Percentiles rank a stretch among this genome's conserved stretches.
These are phyloP conservation scores for Siniperca knerii DNA, from an alignment of 2,113 vertebrate species.

Conservation along the genomic window DNA sequence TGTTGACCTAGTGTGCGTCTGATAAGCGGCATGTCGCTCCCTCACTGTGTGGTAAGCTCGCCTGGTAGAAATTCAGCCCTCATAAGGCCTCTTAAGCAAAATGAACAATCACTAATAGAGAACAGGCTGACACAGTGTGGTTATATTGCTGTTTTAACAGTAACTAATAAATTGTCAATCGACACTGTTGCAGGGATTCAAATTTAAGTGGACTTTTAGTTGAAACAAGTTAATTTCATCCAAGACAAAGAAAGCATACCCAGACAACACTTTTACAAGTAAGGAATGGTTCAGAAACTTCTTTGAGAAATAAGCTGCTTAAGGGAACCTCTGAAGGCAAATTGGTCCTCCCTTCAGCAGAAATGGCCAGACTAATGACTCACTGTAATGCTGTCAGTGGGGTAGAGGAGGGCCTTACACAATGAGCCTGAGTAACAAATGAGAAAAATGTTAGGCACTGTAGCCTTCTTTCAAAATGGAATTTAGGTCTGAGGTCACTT, in stretches of 20 bases:
- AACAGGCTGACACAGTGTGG: background rate
- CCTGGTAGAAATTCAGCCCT: conserved; percentile 35
- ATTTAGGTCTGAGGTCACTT: background rate
- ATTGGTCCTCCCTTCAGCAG: conserved; percentile 18
- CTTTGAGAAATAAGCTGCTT: background rate
- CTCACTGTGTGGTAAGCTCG: conserved; percentile 52
- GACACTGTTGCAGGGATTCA: background rate
- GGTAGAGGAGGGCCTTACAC: conserved; percentile 1
- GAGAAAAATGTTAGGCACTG: background rate
- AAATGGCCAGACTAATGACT: conserved; percentile 53
- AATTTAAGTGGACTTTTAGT: background rate
- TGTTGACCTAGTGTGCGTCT: conserved; percentile 33
- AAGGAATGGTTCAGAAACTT: background rate
- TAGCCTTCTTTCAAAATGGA: background rate
- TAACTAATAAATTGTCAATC: background rate
- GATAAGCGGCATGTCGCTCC: conserved; percentile 30
- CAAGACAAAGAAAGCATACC: background rate
- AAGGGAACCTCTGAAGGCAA: background rate
- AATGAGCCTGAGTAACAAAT: conserved; percentile 16
- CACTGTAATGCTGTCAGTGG: conserved; percentile 6
- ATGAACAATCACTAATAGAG: background rate
- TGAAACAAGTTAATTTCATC: background rate
- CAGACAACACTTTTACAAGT: background rate
- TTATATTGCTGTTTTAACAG: background rate
- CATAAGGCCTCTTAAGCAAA: background rate